Evolutionary conservation across 1,140 invertebrate genomes (phyloP).

Genomic region (Drosophila varians): DNA sequence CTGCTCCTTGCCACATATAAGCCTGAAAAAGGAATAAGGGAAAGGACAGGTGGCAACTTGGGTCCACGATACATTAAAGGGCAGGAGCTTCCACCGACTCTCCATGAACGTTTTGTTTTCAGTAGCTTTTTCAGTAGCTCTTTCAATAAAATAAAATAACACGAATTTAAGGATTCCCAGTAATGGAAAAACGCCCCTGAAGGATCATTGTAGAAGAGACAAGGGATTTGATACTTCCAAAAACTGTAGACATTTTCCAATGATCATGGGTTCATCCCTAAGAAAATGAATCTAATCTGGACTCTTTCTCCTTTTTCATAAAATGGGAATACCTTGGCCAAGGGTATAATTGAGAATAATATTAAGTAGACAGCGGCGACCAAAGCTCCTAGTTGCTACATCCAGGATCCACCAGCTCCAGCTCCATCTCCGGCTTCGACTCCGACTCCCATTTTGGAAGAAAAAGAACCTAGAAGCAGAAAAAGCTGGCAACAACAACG

Average conservation of each 20-base stretch:
- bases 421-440: not conserved
- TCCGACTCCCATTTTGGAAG: conserved; percentile 8
- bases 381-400: conserved; percentile 49
- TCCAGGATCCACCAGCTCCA: conserved; percentile 1
- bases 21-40: conserved; percentile 5
- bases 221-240: not conserved
- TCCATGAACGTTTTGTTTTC: conserved; percentile 13
- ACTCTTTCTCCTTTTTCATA: not conserved
- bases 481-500: conserved; percentile 9
- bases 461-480: not conserved
- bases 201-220: not conserved
- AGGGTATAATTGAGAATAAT: conserved; percentile 74
- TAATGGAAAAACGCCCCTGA: conserved; percentile 6
- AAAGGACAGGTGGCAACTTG: not conserved
- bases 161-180: not conserved
- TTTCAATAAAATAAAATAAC: conserved; percentile 31
- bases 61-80: conserved; percentile 57
- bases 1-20: conserved; percentile 10
- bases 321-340: not conserved
- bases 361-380: conserved; percentile 64
- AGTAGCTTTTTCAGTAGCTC: conserved; percentile 35
- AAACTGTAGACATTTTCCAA: too few relatives aligned
- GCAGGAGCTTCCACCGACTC: conserved; percentile 31
- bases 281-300: not conserved
- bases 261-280: not conserved